A percentile compares a stretch with the other conserved stretches of the same genome.
phyloP scores from a whole-genome alignment of 2,113 vertebrate genomes.

The Chaenocephalus aceratus region DNA sequence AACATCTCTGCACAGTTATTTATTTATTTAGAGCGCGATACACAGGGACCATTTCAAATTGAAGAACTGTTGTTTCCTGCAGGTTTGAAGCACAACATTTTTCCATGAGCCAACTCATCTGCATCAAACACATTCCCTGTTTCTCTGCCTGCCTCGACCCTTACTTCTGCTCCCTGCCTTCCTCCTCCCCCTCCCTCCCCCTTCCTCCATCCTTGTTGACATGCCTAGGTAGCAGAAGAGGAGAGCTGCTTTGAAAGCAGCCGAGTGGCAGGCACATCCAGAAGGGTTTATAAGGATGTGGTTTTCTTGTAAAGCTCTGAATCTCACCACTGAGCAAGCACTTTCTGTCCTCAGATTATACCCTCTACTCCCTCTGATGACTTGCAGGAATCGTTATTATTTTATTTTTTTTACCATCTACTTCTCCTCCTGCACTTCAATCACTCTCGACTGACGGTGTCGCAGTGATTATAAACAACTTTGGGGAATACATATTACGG shows the following conservation, averaged over 20 bases:
- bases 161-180: conserved; percentile 25
- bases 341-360: conserved; percentile 63
- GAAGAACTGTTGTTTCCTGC: conserved; percentile 42
- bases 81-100: conserved; percentile 37
- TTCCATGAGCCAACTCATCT: conserved; percentile 49
- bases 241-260: conserved; percentile 70
- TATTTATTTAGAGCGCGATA: conserved; percentile 32
- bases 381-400: conserved; percentile 63
- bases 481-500: conserved; percentile 48
- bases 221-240: conserved; percentile 62
- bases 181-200: conserved; percentile 3
- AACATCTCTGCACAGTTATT: conserved; percentile 12
- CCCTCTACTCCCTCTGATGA: conserved; percentile 61
- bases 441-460: conserved; percentile 46
- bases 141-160: conserved; percentile 9
- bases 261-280: conserved; percentile 59
- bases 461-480: conserved; percentile 64
- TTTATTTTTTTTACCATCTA: conserved; percentile 35
- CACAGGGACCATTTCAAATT: conserved; percentile 30
- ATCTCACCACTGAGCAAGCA: conserved; percentile 64
- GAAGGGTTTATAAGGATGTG: conserved; percentile 62
- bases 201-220: conserved; percentile 57
- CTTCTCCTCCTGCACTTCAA: conserved; percentile 46
- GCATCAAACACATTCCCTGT: conserved; percentile 43
- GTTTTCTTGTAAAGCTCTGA: conserved; percentile 69